phyloP scores from a whole-genome alignment of 2,797 vertebrate species.

The Sebastes trivittatus region DNA sequence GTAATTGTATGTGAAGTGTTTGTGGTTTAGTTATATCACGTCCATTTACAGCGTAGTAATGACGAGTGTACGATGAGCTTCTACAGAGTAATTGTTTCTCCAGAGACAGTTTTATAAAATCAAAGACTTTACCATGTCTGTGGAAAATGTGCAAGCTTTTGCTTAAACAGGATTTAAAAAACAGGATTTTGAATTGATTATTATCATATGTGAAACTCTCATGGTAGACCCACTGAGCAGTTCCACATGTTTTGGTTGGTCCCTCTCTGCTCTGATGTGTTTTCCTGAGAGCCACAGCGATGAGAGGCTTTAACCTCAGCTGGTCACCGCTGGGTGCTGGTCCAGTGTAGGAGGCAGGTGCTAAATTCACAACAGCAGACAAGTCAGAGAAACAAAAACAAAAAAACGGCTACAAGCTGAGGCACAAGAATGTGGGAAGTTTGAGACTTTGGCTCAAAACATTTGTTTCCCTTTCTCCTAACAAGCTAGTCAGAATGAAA shows the following conservation, averaged over 20 bases:
- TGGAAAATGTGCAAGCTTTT: not conserved
- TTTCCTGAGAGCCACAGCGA: constrained; percentile 24
- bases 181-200: constrained; percentile 15
- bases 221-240: constrained; percentile 23
- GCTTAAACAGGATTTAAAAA: not conserved
- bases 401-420: not conserved
- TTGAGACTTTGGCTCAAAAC: constrained; percentile 7
- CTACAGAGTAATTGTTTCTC: not conserved
- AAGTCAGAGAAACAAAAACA: not conserved
- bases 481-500: not conserved
- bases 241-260: constrained; percentile 47
- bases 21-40: constrained; percentile 8
- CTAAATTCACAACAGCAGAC: constrained; percentile 50
- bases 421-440: constrained; percentile 31
- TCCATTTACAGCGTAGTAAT: not conserved
- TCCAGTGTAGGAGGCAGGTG: constrained; percentile 58
- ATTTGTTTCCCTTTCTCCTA: not conserved
- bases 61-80: not conserved
- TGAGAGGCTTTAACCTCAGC: constrained; percentile 42
- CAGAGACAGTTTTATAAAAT: constrained; percentile 1
- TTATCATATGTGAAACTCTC: constrained; percentile 37
- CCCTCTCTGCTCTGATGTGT: constrained; percentile 27
- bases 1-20: constrained; percentile 3
- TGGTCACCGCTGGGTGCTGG: constrained; percentile 44
- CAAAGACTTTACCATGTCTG: not conserved